Conservation (phyloP, 2,888 invertebrate species). For the Lithophane ornitopus region DNA sequence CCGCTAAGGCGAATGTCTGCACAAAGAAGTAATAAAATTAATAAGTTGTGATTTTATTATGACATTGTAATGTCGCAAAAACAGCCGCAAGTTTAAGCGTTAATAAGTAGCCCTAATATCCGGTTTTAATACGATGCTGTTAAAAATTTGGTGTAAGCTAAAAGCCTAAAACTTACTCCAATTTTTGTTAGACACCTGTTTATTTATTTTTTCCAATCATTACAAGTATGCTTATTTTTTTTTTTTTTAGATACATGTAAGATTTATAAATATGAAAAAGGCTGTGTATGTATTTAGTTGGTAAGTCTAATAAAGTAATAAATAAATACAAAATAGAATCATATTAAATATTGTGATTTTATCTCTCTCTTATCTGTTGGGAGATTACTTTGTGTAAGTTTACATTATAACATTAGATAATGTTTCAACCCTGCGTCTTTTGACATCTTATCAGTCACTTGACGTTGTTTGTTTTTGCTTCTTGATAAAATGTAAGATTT, state of each 20-base stretch:
- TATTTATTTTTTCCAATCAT: no score
- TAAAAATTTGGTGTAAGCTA: not conserved
- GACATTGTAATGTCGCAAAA: not conserved
- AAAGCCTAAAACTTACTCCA: rapidly evolving
- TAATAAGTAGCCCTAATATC: not conserved
- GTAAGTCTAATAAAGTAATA: no score
- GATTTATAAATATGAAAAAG: no score
- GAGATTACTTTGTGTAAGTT: slow-evolving; percentile 1
- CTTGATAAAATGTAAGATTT: slow-evolving; percentile 27
- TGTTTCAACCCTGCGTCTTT: not conserved
- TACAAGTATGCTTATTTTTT: no score
- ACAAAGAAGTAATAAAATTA: slow-evolving; percentile 67
- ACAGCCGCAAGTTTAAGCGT: not conserved
- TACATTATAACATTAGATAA: slow-evolving; percentile 13
- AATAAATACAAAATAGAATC: not conserved
- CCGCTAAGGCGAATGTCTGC: slow-evolving; percentile 97
- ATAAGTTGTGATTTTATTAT: not conserved
- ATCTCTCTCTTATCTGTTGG: not conserved
- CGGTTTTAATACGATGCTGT: not conserved
- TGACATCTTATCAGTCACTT: slow-evolving; percentile 46
- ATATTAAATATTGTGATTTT: slow-evolving; percentile 2
- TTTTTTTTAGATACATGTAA: no score
- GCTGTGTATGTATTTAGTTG: not conserved
- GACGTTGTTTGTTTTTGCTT: slow-evolving; percentile 41
- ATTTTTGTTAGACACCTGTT: not conserved